Evolutionary conservation across 2,797 vertebrate genomes (phyloP).

Genomic region (Amblyopsis hoosieri): DNA sequence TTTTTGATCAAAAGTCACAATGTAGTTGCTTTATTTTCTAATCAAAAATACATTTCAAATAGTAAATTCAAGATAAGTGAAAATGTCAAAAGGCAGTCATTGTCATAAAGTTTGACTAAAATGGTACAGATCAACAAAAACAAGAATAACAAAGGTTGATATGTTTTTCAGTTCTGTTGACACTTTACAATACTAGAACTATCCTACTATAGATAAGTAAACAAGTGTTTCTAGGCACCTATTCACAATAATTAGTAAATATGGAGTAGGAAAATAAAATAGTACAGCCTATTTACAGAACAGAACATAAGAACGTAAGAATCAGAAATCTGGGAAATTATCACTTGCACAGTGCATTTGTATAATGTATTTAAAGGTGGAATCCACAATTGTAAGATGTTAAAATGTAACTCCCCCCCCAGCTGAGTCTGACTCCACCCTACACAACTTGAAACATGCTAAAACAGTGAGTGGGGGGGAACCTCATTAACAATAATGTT

Average conservation of each 20-base stretch:
- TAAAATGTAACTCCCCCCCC: too few relatives aligned
- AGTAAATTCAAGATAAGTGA: too few relatives aligned
- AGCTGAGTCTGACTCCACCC: too few relatives aligned
- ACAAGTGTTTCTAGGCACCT: not conserved
- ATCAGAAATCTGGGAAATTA: constrained; percentile 17
- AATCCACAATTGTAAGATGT: too few relatives aligned
- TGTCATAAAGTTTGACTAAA: constrained; percentile 3
- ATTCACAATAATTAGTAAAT: not conserved
- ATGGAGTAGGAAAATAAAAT: constrained; percentile 42
- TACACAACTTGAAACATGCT: too few relatives aligned
- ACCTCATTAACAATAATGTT: too few relatives aligned
- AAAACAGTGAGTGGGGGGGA: too few relatives aligned
- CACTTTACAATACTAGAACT: constrained; percentile 33
- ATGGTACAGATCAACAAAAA: not conserved
- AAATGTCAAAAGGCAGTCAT: not conserved
- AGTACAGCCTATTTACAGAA: constrained; percentile 29
- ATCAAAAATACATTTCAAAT: too few relatives aligned
- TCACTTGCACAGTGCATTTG: constrained; percentile 20
- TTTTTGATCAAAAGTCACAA: not conserved
- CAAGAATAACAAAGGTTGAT: constrained; percentile 10
- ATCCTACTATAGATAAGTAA: not conserved
- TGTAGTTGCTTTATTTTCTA: too few relatives aligned
- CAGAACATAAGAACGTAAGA: constrained; percentile 39
- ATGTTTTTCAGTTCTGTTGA: constrained; percentile 11
- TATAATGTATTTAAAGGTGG: not conserved